phyloP scores from a whole-genome alignment of 2,113 vertebrate species.

The Salvator merianae region DNA sequence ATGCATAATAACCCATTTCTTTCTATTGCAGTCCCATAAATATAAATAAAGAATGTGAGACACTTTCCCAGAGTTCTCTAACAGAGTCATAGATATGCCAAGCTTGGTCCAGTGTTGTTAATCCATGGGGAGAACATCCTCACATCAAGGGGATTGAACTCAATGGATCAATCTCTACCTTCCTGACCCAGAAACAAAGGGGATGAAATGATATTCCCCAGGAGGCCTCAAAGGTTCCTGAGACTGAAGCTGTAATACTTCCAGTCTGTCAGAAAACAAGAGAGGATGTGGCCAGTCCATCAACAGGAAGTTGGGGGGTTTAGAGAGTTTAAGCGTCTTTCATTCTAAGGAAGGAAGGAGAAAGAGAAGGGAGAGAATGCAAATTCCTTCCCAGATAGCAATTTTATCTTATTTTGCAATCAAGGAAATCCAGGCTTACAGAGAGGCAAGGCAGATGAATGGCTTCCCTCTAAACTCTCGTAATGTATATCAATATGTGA shows the following conservation, averaged over 20 bases:
- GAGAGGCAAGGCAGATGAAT: conserved; percentile 61
- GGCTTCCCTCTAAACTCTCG: conserved; percentile 63
- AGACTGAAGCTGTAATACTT: conserved; percentile 31
- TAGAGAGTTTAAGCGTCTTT: conserved; percentile 7
- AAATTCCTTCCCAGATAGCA: conserved; percentile 64
- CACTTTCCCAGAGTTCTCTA: not conserved
- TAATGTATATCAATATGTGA: conserved; percentile 65
- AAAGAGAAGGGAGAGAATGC: conserved; percentile 24
- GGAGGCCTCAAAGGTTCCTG: not conserved
- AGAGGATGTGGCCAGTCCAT: not conserved
- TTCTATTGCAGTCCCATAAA: conserved; percentile 35
- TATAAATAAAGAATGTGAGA: not conserved
- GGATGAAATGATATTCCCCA: conserved; percentile 26
- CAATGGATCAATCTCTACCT: conserved; percentile 17
- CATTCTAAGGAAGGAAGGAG: not conserved
- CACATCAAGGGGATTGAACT: conserved; percentile 8
- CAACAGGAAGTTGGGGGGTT: not conserved
- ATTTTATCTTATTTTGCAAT: conserved; percentile 61
- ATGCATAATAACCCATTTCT: not conserved
- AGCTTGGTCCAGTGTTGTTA: not conserved
- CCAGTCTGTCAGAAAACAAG: conserved; percentile 24
- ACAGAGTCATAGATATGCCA: not conserved
- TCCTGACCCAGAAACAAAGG: conserved; percentile 14
- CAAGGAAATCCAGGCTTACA: conserved; percentile 61
- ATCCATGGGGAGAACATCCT: conserved; percentile 19